phyloP scores from a whole-genome alignment of 2,888 invertebrate species.

The Pelosia muscerda region DNA sequence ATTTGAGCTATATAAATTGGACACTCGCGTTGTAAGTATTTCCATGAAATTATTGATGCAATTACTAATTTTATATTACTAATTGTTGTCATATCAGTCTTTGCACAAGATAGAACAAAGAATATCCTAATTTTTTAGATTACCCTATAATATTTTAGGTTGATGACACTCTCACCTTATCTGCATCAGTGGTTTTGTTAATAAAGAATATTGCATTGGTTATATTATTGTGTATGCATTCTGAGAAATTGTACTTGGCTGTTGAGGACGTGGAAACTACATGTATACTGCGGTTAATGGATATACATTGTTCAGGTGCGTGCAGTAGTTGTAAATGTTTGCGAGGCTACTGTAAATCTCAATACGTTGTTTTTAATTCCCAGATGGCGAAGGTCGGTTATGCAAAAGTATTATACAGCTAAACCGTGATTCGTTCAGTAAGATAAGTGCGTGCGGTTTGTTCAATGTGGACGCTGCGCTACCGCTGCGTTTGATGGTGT shows the following conservation, averaged over 20 bases:
- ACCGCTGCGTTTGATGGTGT: not conserved
- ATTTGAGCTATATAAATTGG: slow-evolving; percentile 9
- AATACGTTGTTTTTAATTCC: not conserved
- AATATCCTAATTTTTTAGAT: not conserved
- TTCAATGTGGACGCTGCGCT: slow-evolving; percentile 17
- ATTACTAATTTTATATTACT: not conserved
- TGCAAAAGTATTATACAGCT: slow-evolving; percentile 14
- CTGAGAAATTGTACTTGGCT: slow-evolving; percentile 46
- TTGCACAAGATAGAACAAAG: not conserved
- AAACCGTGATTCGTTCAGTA: slow-evolving; percentile 16
- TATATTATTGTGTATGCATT: slow-evolving; percentile 31
- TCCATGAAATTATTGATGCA: not conserved
- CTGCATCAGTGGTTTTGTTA: not conserved
- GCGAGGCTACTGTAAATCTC: not conserved
- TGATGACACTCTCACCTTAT: not conserved
- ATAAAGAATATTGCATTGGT: slow-evolving; percentile 40
- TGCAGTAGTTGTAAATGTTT: not conserved
- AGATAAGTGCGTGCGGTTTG: slow-evolving; percentile 22
- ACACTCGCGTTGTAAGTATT: not conserved
- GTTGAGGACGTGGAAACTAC: slow-evolving; percentile 33
- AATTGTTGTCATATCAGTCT: too few species aligned
- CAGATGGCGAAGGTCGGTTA: slow-evolving; percentile 14
- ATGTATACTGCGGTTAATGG: slow-evolving; percentile 30
- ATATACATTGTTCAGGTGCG: slow-evolving; percentile 25
- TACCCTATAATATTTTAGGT: not conserved